Percentiles rank a stretch among this genome's conserved stretches.
Evolutionary conservation across 2,888 invertebrate genomes (phyloP).

Genomic region (Athrips mouffetella): DNA sequence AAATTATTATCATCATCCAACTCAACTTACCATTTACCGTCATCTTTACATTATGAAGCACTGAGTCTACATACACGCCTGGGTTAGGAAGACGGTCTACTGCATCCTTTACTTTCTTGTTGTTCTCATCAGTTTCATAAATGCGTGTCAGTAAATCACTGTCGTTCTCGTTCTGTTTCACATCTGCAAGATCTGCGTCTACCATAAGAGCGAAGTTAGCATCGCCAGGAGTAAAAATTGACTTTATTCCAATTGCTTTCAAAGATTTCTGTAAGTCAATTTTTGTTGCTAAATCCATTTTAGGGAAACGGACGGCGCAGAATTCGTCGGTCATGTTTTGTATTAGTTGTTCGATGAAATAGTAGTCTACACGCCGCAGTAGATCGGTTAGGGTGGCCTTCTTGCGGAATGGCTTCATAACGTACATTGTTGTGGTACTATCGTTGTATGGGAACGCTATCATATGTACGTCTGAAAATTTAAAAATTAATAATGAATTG

Average conservation of each 20-base stretch:
- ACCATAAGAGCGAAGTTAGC: conserved; percentile 84
- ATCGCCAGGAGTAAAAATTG: conserved; percentile 78
- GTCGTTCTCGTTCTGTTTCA: conserved; percentile 38
- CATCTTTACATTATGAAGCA: conserved; percentile 82
- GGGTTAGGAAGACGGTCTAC: conserved; percentile 72
- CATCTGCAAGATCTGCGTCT: conserved; percentile 29
- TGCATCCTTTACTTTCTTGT: conserved; percentile 33
- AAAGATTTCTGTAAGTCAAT: conserved; percentile 76
- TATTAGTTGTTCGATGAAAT: conserved; percentile 70
- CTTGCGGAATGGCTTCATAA: conserved; percentile 67
- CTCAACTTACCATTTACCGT: conserved; percentile 70
- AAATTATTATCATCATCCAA: not conserved
- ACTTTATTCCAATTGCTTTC: conserved; percentile 76
- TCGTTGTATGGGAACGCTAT: conserved; percentile 85
- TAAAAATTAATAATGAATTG: not conserved
- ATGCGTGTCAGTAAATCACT: conserved; percentile 43
- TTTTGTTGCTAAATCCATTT: conserved; percentile 82
- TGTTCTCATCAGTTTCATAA: conserved; percentile 30
- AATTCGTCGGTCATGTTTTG: conserved; percentile 59
- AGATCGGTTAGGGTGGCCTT: conserved; percentile 63
- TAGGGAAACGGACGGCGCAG: conserved; percentile 81
- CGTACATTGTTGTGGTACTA: conserved; percentile 80
- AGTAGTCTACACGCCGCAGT: conserved; percentile 64
- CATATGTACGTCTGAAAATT: conserved; percentile 76
- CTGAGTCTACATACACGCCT: conserved; percentile 79